These are phyloP conservation scores for Andrena dorsata DNA, from an alignment of 2,888 invertebrate species.

Conservation along the genomic window DNA sequence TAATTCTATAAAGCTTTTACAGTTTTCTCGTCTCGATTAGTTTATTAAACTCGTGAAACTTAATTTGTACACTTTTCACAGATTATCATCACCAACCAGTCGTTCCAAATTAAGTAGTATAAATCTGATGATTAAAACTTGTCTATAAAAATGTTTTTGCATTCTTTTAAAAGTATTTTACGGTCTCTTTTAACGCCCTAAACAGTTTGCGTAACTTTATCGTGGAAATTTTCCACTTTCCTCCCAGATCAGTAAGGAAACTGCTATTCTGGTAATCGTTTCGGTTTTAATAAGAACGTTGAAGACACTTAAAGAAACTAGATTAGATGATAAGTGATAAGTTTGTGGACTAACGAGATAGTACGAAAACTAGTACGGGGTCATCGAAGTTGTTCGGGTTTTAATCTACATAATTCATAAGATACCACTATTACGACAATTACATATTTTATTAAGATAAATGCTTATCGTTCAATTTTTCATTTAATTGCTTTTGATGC, in stretches of 20 bases:
- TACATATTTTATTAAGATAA: too few species aligned
- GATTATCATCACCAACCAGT: background rate
- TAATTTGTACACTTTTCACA: background rate
- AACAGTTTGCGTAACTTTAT: background rate
- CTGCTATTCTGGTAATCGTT: background rate
- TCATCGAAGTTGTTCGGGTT: too few species aligned
- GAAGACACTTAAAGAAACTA: background rate
- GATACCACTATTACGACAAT: too few species aligned
- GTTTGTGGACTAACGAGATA: too few species aligned
- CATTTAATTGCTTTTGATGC: too few species aligned
- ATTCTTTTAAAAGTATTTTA: background rate
- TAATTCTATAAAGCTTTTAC: too few species aligned
- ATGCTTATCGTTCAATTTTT: too few species aligned
- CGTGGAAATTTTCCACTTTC: constrained; percentile 12
- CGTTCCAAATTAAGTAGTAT: background rate
- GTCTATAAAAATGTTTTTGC: background rate
- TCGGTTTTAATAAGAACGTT: background rate
- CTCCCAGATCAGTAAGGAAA: background rate
- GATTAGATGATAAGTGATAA: too few species aligned
- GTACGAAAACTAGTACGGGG: too few species aligned
- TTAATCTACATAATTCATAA: too few species aligned
- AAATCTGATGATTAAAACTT: background rate
- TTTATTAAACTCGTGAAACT: background rate
- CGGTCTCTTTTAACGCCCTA: background rate
- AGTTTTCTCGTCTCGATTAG: background rate